phyloP scores from a whole-genome alignment of 2,797 vertebrate genomes.

The Sarcophilus harrisii region DNA sequence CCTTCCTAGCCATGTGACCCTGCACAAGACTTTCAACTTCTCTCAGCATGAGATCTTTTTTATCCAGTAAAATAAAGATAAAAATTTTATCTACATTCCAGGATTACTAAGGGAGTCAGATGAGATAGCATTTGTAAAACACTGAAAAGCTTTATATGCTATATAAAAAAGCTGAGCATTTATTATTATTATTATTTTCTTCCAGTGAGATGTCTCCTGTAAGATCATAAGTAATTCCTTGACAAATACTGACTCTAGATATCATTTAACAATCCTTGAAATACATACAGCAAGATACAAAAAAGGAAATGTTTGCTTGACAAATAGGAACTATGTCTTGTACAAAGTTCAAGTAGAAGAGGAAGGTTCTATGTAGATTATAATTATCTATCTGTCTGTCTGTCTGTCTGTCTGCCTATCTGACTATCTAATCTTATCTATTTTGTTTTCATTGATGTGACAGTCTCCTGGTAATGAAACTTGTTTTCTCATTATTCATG shows the following conservation, averaged over 20 bases:
- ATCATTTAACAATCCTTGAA: not conserved
- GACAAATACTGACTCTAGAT: not conserved
- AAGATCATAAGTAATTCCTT: not conserved
- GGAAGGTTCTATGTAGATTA: not conserved
- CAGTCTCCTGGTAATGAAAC: not conserved
- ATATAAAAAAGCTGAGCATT: not conserved
- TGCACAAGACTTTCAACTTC: constrained; percentile 7
- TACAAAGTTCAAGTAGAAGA: not conserved
- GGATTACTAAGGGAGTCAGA: constrained; percentile 7
- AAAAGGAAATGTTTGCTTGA: not conserved
- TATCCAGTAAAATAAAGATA: constrained; percentile 1
- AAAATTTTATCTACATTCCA: not conserved
- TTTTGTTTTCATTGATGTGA: not conserved
- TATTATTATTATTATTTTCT: not conserved
- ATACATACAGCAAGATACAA: not conserved
- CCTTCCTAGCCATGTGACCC: not conserved
- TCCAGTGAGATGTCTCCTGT: not conserved
- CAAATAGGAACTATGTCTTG: not conserved
- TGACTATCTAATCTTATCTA: too few species aligned
- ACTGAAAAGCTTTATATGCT: not conserved
- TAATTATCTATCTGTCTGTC: not conserved
- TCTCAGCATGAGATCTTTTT: constrained; percentile 7
- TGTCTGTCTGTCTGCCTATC: too few species aligned
- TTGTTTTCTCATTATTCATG: not conserved
- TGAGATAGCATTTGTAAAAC: not conserved